Evolutionary conservation across 2,797 vertebrate genomes (phyloP).

Genomic region (Oryzias dopingdopingensis): DNA sequence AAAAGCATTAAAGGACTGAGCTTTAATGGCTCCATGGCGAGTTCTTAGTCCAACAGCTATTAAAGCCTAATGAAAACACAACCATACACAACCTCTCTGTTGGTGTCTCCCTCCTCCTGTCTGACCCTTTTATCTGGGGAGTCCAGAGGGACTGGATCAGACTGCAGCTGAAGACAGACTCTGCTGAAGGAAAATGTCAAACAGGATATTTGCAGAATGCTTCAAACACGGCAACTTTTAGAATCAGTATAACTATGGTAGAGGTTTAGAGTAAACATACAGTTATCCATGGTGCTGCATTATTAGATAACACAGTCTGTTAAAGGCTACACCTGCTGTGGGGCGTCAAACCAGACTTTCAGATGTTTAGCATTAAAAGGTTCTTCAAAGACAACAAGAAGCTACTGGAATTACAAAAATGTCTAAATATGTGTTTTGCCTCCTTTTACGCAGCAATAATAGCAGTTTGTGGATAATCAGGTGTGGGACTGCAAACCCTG

Average conservation of each 20-base stretch:
- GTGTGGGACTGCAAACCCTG: slow-evolving; percentile 27
- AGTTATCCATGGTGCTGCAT: slow-evolving; percentile 13
- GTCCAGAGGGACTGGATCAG: slow-evolving; percentile 42
- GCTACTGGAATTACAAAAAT: too few relatives aligned
- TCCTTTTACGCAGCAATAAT: slow-evolving; percentile 9
- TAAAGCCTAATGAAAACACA: slow-evolving; percentile 42
- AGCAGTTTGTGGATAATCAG: slow-evolving; percentile 35
- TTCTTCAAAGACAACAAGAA: neutral
- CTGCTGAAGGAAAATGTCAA: slow-evolving; percentile 44
- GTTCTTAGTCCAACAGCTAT: slow-evolving; percentile 27
- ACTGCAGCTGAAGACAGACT: slow-evolving; percentile 43
- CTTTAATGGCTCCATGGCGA: slow-evolving; percentile 37
- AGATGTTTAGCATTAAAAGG: slow-evolving; percentile 3
- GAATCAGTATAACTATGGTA: slow-evolving; percentile 25
- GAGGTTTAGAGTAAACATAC: slow-evolving; percentile 40
- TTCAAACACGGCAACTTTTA: slow-evolving; percentile 42
- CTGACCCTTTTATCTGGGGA: slow-evolving; percentile 26
- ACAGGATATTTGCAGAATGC: slow-evolving; percentile 44
- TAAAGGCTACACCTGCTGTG: slow-evolving; percentile 19
- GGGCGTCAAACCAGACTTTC: slow-evolving; percentile 11
- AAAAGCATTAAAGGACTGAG: slow-evolving; percentile 19
- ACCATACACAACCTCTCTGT: neutral
- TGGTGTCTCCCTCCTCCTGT: slow-evolving; percentile 24
- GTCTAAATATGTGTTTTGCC: slow-evolving; percentile 11
- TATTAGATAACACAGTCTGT: slow-evolving; percentile 27